These are phyloP conservation scores for Atrina japonica DNA, from an alignment of 2,888 invertebrate species.

Conservation along the genomic window DNA sequence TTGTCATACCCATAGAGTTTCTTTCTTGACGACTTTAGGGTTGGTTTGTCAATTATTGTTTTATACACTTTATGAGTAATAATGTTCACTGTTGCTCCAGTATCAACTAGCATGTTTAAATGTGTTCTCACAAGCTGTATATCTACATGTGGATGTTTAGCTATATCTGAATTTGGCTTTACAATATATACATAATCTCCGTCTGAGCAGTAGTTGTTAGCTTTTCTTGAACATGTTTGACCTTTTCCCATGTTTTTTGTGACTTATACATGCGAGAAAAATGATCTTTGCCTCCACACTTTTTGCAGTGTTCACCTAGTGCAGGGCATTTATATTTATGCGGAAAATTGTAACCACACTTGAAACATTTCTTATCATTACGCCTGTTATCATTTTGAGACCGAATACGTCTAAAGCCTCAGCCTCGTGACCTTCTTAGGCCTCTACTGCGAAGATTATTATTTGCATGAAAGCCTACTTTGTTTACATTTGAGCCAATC, in stretches of 20 bases:
- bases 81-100: constrained; percentile 46
- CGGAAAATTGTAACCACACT: neutral
- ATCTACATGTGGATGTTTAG: neutral
- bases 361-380: neutral
- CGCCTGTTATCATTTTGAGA: too few species aligned
- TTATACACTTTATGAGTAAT: constrained; percentile 37
- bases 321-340: constrained; percentile 1
- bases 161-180: neutral
- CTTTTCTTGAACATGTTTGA: neutral
- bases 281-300: neutral
- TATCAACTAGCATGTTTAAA: constrained; percentile 35
- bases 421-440: too few species aligned
- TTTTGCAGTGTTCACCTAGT: constrained; percentile 7
- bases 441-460: too few species aligned
- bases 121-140: neutral
- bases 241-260: neutral
- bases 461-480: too few species aligned
- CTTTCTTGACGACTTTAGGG: too few species aligned
- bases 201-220: neutral
- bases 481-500: too few species aligned
- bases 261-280: too few species aligned
- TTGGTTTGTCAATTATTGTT: too few species aligned
- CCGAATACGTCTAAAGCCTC: too few species aligned
- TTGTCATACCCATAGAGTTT: too few species aligned
- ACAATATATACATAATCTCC: constrained; percentile 2